Percentiles rank a stretch among this genome's conserved stretches.
These are phyloP conservation scores for Tethya wilhelma DNA, from an alignment of 37 sponge, comb jelly and placozoan species.

Conservation along the genomic window DNA sequence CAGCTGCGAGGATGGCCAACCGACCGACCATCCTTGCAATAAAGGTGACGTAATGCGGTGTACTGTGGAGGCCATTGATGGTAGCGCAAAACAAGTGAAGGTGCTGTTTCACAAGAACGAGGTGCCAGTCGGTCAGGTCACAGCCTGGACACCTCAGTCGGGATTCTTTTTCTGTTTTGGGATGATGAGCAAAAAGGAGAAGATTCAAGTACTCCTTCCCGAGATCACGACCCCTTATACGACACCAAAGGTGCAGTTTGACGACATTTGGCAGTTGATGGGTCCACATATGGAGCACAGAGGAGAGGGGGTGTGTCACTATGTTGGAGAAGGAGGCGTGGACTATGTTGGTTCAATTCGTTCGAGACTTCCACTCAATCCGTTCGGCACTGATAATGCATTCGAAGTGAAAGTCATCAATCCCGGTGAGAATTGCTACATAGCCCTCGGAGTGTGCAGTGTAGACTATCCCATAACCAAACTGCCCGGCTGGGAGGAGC, in stretches of 20 bases:
- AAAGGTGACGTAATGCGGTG: slow-evolving; percentile 55
- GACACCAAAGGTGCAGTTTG: slow-evolving; percentile 11
- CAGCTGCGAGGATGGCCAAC: slow-evolving; percentile 17
- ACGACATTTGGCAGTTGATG: slow-evolving; percentile 43
- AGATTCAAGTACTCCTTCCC: slow-evolving; percentile 36
- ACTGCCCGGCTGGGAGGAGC: slow-evolving; percentile 68
- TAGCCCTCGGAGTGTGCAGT: slow-evolving; percentile 70
- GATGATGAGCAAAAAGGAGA: slow-evolving; percentile 69
- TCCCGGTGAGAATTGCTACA: slow-evolving; percentile 52
- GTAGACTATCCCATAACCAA: slow-evolving; percentile 32
- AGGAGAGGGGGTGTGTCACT: slow-evolving; percentile 30
- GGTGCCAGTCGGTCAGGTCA: slow-evolving; percentile 10
- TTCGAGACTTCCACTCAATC: slow-evolving; percentile 49
- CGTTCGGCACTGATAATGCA: slow-evolving; percentile 5
- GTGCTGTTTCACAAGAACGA: slow-evolving; percentile 66
- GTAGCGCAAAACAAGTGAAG: slow-evolving; percentile 34
- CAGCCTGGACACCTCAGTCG: slow-evolving; percentile 33
- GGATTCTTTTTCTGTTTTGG: slow-evolving; percentile 69
- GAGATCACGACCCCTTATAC: slow-evolving; percentile 12
- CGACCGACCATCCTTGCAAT: slow-evolving; percentile 16
- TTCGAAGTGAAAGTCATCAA: slow-evolving; percentile 72
- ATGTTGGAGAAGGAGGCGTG: slow-evolving; percentile 19
- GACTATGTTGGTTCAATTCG: slow-evolving; percentile 53
- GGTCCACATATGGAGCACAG: slow-evolving; percentile 25
- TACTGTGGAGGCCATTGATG: slow-evolving; percentile 40